Conservation (phyloP, 2,113 vertebrate species). For the Myotis yumanensis region DNA sequence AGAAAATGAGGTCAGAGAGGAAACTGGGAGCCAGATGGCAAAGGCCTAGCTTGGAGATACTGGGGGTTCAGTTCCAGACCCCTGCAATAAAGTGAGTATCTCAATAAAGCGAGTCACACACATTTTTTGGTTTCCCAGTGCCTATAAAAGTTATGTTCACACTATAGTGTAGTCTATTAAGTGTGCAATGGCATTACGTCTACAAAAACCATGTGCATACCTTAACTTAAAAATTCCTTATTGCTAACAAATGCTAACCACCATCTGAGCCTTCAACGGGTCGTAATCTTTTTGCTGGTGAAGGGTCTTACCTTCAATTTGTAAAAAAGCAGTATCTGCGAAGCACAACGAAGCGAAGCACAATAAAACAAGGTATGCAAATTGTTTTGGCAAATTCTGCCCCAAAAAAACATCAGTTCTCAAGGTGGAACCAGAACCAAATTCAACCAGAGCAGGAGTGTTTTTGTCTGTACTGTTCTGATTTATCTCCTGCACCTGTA, state of each 20-base stretch:
- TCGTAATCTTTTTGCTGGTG: background rate
- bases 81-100: background rate
- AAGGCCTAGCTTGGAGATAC: background rate
- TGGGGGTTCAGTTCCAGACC: background rate
- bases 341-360: background rate
- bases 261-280: background rate
- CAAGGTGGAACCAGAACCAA: slow-evolving; percentile 12
- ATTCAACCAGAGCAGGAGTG: background rate
- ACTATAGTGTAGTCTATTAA: background rate
- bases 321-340: background rate
- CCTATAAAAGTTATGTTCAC: background rate
- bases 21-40: background rate
- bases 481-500: background rate
- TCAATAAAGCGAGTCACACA: background rate
- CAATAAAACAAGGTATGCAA: background rate
- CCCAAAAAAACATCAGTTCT: background rate
- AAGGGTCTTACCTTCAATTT: background rate
- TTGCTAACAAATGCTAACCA: background rate
- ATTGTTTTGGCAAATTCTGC: background rate
- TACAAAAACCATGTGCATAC: background rate
- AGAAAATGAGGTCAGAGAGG: background rate
- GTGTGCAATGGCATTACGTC: background rate
- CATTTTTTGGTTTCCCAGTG: background rate
- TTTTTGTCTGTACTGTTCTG: background rate
- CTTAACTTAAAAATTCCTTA: background rate